These are phyloP conservation scores for Xiphorhynchus erythropygius DNA, from an alignment of 2,797 vertebrate species.

Conservation along the genomic window DNA sequence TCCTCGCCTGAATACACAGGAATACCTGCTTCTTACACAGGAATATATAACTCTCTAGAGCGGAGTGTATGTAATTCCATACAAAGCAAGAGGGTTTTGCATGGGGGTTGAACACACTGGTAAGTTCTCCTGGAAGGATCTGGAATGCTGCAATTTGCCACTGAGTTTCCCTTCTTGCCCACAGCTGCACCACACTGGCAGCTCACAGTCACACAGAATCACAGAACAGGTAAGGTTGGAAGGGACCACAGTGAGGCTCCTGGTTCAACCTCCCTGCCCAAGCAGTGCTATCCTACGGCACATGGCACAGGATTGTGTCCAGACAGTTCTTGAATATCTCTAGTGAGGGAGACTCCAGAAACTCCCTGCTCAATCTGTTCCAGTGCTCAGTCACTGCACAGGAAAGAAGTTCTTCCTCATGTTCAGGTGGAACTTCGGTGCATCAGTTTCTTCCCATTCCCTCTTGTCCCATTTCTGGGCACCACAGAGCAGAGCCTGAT, in stretches of 20 bases:
- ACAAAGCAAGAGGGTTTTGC: background rate
- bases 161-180: background rate
- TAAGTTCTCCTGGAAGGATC: background rate
- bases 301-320: background rate
- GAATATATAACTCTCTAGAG: background rate
- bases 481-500: background rate
- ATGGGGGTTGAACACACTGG: fast-evolving
- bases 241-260: background rate
- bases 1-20: background rate
- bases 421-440: background rate
- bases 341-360: background rate
- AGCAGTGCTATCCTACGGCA: background rate
- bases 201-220: too few relatives aligned
- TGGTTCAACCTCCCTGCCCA: background rate
- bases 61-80: background rate
- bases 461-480: background rate
- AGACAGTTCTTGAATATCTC: background rate
- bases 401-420: background rate
- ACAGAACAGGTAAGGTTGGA: fast-evolving
- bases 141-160: background rate
- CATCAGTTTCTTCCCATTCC: background rate
- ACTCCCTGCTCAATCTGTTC: background rate
- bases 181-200: background rate
- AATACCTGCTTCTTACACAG: background rate
- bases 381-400: too few relatives aligned